Evolutionary conservation across 2,888 invertebrate species (phyloP), one percentile per base, ranked within the genome.

Genomic region (Bimastos eiseni): DNA sequence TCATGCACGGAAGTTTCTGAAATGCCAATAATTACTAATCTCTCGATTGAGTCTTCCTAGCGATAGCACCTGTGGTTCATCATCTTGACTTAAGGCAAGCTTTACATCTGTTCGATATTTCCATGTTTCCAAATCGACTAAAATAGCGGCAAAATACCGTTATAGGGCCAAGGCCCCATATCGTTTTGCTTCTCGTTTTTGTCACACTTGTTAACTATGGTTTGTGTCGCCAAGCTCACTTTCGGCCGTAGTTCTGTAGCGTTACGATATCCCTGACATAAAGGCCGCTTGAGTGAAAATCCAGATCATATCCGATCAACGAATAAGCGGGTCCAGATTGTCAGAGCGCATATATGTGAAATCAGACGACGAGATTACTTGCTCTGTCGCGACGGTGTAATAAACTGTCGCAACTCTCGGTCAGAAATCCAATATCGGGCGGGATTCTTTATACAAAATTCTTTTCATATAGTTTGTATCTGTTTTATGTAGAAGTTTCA

Each of bases 401-500:
- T 70, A n/a, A 70, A n/a, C 30, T 70, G 70, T 70, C 70, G 70
- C 70, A n/a, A n/a, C 70, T n/a, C n/a, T n/a, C 70, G 70, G 70
- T n/a, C 11, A 70, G n/a, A 70, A 70, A n/a, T 70, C 70, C 70
- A n/a, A n/a, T 70, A 13, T 70, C 30, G n/a, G n/a, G 1, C n/a
- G 70, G 8, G 70, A 0, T 70, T 70, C 70, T 49, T 49, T 49
- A 70, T 70, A n/a, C 30, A 70, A 55, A 70, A 70, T 70, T n/a
- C 70, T 70, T 70, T 70, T n/a, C 70, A 70, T 70, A 17, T n/a
- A 3, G 70, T 6, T 8, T 13, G 70, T n/a, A 13, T 70, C 70
- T 11, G 70, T 70, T 24, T 70, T 13, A 70, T n/a, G 70, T 70
- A 70, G 70, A 11, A 70, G 8, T 70, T 70, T 70, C 70, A n/a